Base-by-base conservation (phyloP, 2,888 invertebrate genomes). In the Acronicta alni region DNA sequence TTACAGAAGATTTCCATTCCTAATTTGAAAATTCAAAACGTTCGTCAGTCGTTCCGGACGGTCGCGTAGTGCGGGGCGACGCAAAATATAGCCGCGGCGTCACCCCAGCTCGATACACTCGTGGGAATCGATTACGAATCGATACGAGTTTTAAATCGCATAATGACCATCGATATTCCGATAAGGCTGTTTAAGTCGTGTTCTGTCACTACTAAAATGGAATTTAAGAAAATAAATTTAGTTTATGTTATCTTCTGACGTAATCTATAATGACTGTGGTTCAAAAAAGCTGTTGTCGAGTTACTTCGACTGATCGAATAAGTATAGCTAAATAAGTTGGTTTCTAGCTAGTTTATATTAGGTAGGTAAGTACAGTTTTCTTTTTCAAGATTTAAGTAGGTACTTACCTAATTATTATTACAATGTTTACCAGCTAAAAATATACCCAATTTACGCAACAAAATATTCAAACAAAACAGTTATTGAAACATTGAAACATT, bases 91-190 rank as follows among this genome's bases (percentile, higher is more conserved):
- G 56, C 65, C 64, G 47, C 61, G 64, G 49, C 65, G 66, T 60
- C 77, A 70, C 72, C 80, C 85, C 84, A 53, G 42, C 43, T 51
- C 55, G 51, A 63, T 54, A 44, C 44, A 48, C 86, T 78, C 87
- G 86, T 87, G 88, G 88, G 88, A 88, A 88, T 87, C 86, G 88
- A 87, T 86, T 86, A 82, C 81, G 78, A 80, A 69, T 76, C 67
- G 66, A 79, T 76, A 68, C 60, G 47, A 72, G 73, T 70, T 77
- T 69, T 85, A 82, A 83, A 86, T 85, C 79, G 79, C 67, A 80
- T 84, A 83, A 80, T 83, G 77, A 83, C 82, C 80, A 80, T 76
- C 76, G 78, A 72, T 77, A 66, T 61, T 43, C 46, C 49, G 66
- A 77, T 72, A 75, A 59, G 61, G 57, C 43, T 48, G 47, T 78